Conservation (phyloP, 2,888 invertebrate genomes). For the Agrochola lychnidis region DNA sequence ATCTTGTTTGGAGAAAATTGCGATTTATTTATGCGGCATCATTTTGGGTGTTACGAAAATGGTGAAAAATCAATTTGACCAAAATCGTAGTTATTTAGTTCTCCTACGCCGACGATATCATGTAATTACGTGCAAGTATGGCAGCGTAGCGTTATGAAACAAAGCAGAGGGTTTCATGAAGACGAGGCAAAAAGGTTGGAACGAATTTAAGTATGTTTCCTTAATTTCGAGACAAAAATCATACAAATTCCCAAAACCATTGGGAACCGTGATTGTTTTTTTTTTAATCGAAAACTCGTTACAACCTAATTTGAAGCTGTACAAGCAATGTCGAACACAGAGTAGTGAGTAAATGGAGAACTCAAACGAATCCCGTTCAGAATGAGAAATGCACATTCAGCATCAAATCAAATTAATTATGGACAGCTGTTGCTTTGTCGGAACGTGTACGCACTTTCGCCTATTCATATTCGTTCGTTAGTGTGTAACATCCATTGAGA, state of each 20-base stretch:
- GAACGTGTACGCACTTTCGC: constrained; percentile 6
- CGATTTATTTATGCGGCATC: too few species aligned
- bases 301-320: constrained; percentile 56
- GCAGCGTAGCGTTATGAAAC: constrained; percentile 8
- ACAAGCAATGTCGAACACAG: constrained; percentile 60
- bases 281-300: constrained; percentile 25
- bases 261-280: not conserved
- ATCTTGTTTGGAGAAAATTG: too few species aligned
- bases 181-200: constrained; percentile 35
- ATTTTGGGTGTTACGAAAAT: too few species aligned
- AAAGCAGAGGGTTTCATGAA: constrained; percentile 35
- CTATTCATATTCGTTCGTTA: not conserved
- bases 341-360: constrained; percentile 52
- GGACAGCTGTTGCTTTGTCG: too few species aligned
- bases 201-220: constrained; percentile 20
- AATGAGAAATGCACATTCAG: not conserved
- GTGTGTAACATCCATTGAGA: not conserved
- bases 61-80: too few species aligned
- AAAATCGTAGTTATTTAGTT: too few species aligned
- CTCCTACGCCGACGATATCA: too few species aligned
- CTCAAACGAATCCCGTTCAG: not conserved
- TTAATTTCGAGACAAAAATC: not conserved
- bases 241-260: not conserved
- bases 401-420: not conserved
- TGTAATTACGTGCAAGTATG: constrained; percentile 9